phyloP scores from a whole-genome alignment of 2,797 vertebrate genomes.

The Ctenopoma kingsleyae region DNA sequence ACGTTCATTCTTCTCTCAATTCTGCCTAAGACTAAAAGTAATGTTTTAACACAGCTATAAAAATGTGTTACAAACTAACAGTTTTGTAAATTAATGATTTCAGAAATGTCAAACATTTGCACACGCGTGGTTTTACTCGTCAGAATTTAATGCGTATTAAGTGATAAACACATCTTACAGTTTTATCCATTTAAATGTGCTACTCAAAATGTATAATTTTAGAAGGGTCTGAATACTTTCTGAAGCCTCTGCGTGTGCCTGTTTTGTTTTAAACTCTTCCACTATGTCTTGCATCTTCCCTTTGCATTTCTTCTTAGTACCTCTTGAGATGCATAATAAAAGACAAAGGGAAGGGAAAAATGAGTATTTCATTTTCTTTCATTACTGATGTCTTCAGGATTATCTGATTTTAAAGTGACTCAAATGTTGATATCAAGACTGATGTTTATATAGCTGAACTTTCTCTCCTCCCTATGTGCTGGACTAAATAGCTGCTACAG shows the following conservation, averaged over 20 bases:
- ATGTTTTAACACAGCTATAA: too few species aligned
- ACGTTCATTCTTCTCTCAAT: background rate
- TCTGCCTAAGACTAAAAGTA: too few species aligned
- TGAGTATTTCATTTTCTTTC: conserved; percentile 26
- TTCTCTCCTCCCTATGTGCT: conserved; percentile 27
- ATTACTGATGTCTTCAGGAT: conserved; percentile 32
- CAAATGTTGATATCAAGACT: conserved; percentile 32
- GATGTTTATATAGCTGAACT: conserved; percentile 28
- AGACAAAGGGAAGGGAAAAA: conserved; percentile 12
- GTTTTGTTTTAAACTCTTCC: background rate
- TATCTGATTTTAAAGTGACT: conserved; percentile 55
- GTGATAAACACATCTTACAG: too few species aligned
- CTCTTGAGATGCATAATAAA: conserved; percentile 16
- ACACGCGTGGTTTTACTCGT: too few species aligned
- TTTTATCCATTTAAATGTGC: too few species aligned
- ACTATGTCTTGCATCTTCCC: background rate
- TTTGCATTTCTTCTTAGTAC: background rate
- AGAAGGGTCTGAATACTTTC: too few species aligned
- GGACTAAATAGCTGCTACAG: conserved; percentile 43
- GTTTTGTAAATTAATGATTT: too few species aligned
- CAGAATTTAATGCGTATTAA: too few species aligned
- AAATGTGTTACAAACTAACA: too few species aligned
- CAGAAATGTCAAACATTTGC: too few species aligned
- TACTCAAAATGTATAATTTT: too few species aligned
- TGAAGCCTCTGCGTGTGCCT: too few species aligned